Conservation (phyloP, 2,888 invertebrate species). For the Rosalia funebris region DNA sequence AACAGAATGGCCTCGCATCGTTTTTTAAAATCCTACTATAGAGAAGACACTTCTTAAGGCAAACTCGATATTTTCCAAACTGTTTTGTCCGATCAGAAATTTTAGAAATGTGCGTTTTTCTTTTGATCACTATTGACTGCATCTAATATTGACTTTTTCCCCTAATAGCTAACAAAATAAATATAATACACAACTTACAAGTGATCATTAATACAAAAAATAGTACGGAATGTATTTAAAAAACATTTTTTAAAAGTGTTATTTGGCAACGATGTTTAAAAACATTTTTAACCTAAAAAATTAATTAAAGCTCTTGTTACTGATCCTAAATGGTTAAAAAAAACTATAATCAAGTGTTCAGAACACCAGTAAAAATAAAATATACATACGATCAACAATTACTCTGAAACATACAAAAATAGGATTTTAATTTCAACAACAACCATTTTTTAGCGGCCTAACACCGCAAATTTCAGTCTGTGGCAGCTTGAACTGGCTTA, state of each 20-base stretch:
- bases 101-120: constrained; percentile 16
- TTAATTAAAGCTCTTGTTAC: constrained; percentile 63
- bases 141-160: constrained; percentile 32
- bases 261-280: constrained; percentile 65
- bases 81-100: constrained; percentile 22
- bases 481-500: constrained; percentile 48
- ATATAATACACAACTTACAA: constrained; percentile 45
- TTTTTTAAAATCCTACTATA: constrained; percentile 35
- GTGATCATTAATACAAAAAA: constrained; percentile 48
- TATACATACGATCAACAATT: constrained; percentile 60
- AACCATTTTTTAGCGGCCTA: constrained; percentile 27
- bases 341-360: constrained; percentile 50
- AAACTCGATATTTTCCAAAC: constrained; percentile 44
- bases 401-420: constrained; percentile 58
- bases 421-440: constrained; percentile 53
- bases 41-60: constrained; percentile 56
- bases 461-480: constrained; percentile 51
- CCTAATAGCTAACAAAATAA: constrained; percentile 38
- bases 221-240: constrained; percentile 65
- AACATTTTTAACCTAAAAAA: constrained; percentile 55
- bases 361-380: constrained; percentile 57
- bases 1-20: constrained; percentile 28
- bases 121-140: constrained; percentile 51
- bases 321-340: constrained; percentile 55
- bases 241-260: constrained; percentile 57